These are phyloP conservation scores for Lontra canadensis DNA, from an alignment of 2,113 vertebrate genomes.

Conservation along the genomic window DNA sequence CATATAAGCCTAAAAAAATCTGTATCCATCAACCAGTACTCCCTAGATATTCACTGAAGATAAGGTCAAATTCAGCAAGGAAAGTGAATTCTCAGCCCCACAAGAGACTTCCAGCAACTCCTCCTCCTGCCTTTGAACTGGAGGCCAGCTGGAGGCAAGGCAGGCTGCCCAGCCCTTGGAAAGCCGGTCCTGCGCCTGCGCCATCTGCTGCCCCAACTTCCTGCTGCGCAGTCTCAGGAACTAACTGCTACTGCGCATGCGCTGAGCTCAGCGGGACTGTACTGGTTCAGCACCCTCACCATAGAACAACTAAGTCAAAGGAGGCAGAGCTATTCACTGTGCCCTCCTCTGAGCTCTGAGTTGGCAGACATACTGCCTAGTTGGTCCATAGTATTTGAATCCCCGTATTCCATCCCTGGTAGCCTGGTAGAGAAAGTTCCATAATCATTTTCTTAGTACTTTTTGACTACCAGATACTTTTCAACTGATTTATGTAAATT, in stretches of 20 bases:
- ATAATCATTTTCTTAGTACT: background rate
- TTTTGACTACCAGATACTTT: background rate
- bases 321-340: background rate
- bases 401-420: background rate
- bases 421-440: background rate
- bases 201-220: background rate
- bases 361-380: background rate
- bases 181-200: fast-evolving
- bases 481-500: background rate
- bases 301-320: background rate
- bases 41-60: background rate
- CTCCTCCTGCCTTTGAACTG: background rate
- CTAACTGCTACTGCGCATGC: background rate
- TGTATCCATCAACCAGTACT: background rate
- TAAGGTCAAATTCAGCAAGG: background rate
- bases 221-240: background rate
- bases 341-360: background rate
- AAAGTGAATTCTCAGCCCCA: background rate
- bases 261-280: background rate
- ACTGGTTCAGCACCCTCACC: background rate
- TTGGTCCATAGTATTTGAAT: background rate
- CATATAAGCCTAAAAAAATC: background rate
- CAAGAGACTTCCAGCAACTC: background rate
- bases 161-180: no score
- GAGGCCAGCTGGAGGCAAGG: background rate